Evolutionary conservation across 2,113 vertebrate genomes (phyloP).

Genomic region (Colaptes auratus): DNA sequence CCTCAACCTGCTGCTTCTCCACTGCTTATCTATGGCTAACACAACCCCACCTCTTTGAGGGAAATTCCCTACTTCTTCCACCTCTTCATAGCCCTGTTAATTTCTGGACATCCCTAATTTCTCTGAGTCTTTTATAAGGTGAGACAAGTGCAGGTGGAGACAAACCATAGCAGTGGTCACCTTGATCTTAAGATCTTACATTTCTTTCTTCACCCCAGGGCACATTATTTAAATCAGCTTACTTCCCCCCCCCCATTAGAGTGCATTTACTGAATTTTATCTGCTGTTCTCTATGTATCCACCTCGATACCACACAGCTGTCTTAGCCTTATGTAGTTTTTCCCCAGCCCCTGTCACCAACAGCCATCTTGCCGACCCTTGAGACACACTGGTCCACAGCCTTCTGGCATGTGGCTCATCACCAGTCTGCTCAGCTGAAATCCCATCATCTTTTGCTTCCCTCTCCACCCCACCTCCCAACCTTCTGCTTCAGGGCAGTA

Average conservation of each 20-base stretch:
- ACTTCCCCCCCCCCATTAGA: too few relatives aligned
- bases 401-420: background rate
- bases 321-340: fast-evolving
- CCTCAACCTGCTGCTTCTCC: background rate
- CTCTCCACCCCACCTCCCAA: background rate
- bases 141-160: background rate
- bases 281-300: fast-evolving
- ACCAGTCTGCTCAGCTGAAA: background rate
- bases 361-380: fast-evolving
- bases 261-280: background rate
- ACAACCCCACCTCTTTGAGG: fast-evolving
- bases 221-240: fast-evolving
- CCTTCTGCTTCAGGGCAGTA: background rate
- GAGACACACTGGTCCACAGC: background rate
- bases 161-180: fast-evolving
- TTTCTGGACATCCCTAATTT: background rate
- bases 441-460: background rate
- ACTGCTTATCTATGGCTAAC: background rate
- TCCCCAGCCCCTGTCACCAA: fast-evolving
- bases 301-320: background rate
- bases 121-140: background rate
- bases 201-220: background rate
- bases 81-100: background rate
- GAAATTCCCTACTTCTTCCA: background rate
- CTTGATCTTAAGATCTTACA: background rate